Base-by-base conservation (phyloP, 2,888 invertebrate genomes). In the Molorchus minor region DNA sequence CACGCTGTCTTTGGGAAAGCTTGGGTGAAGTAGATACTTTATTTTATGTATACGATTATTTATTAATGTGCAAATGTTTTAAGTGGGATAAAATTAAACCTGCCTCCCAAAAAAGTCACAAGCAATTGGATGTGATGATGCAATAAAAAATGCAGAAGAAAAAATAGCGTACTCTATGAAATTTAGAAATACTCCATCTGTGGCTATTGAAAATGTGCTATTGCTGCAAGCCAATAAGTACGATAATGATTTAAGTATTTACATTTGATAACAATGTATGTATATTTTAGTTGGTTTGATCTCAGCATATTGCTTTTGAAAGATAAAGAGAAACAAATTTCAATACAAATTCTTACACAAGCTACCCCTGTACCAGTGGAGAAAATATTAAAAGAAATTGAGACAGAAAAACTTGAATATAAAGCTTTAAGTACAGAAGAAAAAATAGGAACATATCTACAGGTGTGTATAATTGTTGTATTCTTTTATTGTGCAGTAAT, bases 1-100 rank as follows among this genome's bases (percentile, higher is more conserved):
- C 92, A 92, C 76, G 80, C 83, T 30, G 86, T 90, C 1, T 93
- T 94, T 81, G 92, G 92, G 2, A 89, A 89, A 79, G 92, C 91
- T 0, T 90, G 90, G 64, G 88, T 93, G 17, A 83, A 85, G 90
- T 90, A 82, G 85, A 86, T 75, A 36, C 21, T 52, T n/a, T 41
- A 30, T 41, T 29, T 16, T 44, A 36, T 21, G n/a, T 25, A 17
- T 17, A 35, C 43, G 25, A 21, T 7, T 21, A 33, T 33, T 30
- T 19, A 13, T 40, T 46, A 40, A 36, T 44, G 7, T 17, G n/a
- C 52, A 36, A 33, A 36, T 2, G 8, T 62, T 76, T 74, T n/a
- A 73, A 90, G 89, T 51, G 90, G 90, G 0, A 80, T 86, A 45
- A 79, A 85, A 47, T 84, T 87, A 0, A 86, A 87, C 64, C 81